Conservation (phyloP, 2,888 invertebrate species). For the Eutolmus rufibarbis region DNA sequence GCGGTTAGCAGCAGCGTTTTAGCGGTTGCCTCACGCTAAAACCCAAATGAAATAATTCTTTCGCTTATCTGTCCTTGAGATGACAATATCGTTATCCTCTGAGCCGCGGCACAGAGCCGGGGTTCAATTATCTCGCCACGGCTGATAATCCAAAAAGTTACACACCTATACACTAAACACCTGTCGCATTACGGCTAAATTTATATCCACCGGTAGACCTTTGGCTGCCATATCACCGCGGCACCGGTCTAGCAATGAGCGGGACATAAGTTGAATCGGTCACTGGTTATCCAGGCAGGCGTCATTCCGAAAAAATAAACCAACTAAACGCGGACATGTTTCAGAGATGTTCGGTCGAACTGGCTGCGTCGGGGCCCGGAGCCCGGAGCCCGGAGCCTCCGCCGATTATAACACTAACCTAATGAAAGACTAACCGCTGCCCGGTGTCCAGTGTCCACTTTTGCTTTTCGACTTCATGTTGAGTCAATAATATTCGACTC, state of each 20-base stretch:
- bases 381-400: neutral
- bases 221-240: slow-evolving; percentile 48
- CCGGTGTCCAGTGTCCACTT: slow-evolving; percentile 22
- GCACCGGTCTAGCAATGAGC: slow-evolving; percentile 28
- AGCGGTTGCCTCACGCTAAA: neutral
- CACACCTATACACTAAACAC: slow-evolving; percentile 54
- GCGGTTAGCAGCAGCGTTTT: neutral
- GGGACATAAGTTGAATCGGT: slow-evolving; percentile 12
- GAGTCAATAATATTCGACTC: slow-evolving; percentile 35
- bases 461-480: slow-evolving; percentile 16
- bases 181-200: slow-evolving; percentile 61
- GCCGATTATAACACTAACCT: slow-evolving; percentile 35
- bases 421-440: slow-evolving; percentile 28
- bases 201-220: slow-evolving; percentile 62
- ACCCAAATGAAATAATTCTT: neutral
- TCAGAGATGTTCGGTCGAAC: slow-evolving; percentile 7
- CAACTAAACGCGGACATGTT: slow-evolving; percentile 11
- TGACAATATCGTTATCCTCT: slow-evolving; percentile 34
- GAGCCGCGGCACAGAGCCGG: slow-evolving; percentile 13
- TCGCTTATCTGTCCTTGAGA: slow-evolving; percentile 22
- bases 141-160: slow-evolving; percentile 29
- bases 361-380: neutral
- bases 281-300: slow-evolving; percentile 20
- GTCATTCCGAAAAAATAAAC: slow-evolving; percentile 14
- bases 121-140: slow-evolving; percentile 25